Evolutionary conservation across 2,797 vertebrate species (phyloP).

Genomic region (Micrastur ruficollis): DNA sequence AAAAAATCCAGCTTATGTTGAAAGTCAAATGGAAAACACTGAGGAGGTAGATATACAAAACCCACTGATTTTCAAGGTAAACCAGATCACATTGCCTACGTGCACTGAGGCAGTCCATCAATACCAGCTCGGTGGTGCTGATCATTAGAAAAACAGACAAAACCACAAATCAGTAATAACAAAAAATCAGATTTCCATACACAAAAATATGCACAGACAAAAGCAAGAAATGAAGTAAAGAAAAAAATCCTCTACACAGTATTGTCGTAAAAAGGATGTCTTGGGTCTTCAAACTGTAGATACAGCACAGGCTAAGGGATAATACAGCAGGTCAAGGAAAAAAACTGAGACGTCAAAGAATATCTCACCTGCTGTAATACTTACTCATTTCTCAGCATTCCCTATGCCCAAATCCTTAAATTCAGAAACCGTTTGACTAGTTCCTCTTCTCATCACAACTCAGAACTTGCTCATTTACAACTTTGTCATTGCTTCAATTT

Average conservation of each 20-base stretch:
- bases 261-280: neutral
- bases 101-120: neutral
- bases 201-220: neutral
- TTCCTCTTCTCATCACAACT: neutral
- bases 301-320: neutral
- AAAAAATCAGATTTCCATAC: neutral
- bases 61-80: neutral
- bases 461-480: neutral
- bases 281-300: neutral
- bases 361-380: neutral
- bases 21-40: neutral
- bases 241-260: neutral
- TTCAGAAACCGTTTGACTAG: neutral
- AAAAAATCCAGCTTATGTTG: neutral
- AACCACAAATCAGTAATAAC: neutral
- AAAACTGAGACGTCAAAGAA: neutral
- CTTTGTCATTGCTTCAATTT: neutral
- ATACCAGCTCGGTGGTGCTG: neutral
- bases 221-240: neutral
- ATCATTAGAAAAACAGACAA: neutral
- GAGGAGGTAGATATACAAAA: neutral
- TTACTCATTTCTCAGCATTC: neutral
- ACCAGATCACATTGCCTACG: rapidly evolving
- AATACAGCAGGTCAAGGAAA: neutral
- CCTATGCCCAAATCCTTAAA: neutral